Conservation (phyloP, 2,113 vertebrate species). For the Greenwoodochromis staneri region DNA sequence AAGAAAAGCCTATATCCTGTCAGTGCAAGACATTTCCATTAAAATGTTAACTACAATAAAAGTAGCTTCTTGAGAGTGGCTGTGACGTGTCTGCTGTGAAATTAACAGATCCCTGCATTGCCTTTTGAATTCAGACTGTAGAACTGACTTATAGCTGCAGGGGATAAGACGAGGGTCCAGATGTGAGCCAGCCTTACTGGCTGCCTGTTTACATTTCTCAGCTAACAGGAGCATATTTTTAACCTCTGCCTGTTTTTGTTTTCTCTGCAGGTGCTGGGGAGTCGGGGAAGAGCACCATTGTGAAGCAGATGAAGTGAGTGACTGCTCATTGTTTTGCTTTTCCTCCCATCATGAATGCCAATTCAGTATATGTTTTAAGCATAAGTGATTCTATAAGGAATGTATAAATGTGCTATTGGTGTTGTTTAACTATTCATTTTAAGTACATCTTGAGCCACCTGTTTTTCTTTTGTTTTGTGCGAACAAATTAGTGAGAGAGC, state of each 20-base stretch:
- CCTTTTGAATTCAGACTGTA: neutral
- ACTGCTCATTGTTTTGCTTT: conserved; percentile 46
- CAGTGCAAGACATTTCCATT: conserved; percentile 15
- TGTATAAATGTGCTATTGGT: neutral
- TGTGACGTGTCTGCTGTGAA: neutral
- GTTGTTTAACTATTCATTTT: neutral
- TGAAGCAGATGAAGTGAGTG: conserved; percentile 98
- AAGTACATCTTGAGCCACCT: neutral
- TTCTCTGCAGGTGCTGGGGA: conserved; percentile 85
- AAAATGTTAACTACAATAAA: conserved; percentile 22
- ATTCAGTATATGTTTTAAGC: neutral
- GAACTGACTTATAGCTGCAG: neutral
- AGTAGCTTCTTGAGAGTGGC: neutral
- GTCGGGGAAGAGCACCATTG: conserved; percentile 95
- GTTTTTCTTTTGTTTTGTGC: neutral
- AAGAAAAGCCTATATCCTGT: conserved; percentile 38
- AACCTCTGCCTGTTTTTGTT: conserved; percentile 68
- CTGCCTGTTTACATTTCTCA: conserved; percentile 57
- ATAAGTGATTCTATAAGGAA: neutral
- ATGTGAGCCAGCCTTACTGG: conserved; percentile 46
- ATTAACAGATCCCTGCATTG: neutral
- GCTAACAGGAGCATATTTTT: conserved; percentile 63
- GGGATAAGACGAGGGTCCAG: conserved; percentile 25
- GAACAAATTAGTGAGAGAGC: neutral
- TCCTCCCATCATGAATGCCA: conserved; percentile 9